Percentiles rank a stretch among this genome's conserved stretches.
Evolutionary conservation across 2,888 invertebrate genomes (phyloP).

Genomic region (Taphrorychus bicolor): DNA sequence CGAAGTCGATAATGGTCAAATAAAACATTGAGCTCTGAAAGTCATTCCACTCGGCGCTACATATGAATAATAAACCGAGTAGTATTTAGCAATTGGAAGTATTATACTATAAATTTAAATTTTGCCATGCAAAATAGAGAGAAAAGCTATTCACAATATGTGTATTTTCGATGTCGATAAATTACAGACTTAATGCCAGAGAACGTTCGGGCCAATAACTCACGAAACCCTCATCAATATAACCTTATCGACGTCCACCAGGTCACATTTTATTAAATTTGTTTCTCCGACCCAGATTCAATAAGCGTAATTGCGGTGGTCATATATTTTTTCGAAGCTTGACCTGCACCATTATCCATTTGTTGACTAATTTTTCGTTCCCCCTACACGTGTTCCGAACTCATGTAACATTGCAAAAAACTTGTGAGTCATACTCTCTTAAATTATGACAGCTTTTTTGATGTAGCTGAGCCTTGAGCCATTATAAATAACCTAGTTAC

Average conservation of each 20-base stretch:
- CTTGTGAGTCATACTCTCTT: neutral
- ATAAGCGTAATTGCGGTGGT: neutral
- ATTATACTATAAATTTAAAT: neutral
- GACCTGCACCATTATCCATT: no score
- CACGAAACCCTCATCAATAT: conserved; percentile 4
- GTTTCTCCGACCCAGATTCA: neutral
- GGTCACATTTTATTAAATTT: neutral
- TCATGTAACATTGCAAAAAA: no score
- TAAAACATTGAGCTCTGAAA: neutral
- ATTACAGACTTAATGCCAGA: neutral
- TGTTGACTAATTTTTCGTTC: no score
- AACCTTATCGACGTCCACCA: conserved; percentile 4
- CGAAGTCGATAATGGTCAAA: conserved; percentile 1
- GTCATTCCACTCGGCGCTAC: neutral
- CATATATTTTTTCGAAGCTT: no score
- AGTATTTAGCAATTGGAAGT: no score
- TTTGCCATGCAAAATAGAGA: neutral
- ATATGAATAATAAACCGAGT: neutral
- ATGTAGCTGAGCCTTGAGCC: neutral
- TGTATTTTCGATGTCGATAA: neutral
- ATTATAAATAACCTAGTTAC: neutral
- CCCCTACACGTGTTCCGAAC: no score
- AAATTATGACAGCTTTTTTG: neutral
- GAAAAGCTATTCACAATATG: neutral
- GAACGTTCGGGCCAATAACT: neutral